Conservation (phyloP, 1,140 invertebrate genomes). For the Tetramorium parvispinum region DNA sequence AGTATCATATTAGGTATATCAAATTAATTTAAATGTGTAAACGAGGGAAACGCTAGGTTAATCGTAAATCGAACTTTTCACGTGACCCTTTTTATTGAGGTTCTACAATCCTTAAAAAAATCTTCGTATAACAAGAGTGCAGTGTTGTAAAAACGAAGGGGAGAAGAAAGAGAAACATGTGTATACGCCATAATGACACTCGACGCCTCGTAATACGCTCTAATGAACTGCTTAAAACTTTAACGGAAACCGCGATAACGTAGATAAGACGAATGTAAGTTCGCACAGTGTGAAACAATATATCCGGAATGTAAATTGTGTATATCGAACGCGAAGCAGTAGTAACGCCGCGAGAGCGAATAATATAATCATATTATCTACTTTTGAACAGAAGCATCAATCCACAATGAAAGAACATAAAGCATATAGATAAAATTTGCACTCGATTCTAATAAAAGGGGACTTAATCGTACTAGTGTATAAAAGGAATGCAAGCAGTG, state of each 20-base stretch:
- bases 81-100: conserved; percentile 54
- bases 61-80: conserved; percentile 61
- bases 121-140: conserved; percentile 57
- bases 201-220: conserved; percentile 25
- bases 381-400: conserved; percentile 41
- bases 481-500: conserved; percentile 36
- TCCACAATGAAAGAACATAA: conserved; percentile 31
- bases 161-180: conserved; percentile 44
- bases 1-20: conserved; percentile 64
- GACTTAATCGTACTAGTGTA: conserved; percentile 32
- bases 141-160: conserved; percentile 60
- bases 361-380: conserved; percentile 33
- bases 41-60: conserved; percentile 52
- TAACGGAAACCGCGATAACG: conserved; percentile 38
- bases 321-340: conserved; percentile 67
- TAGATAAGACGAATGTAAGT: conserved; percentile 56
- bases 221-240: conserved; percentile 66
- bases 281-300: conserved; percentile 57
- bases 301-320: conserved; percentile 77
- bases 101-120: conserved; percentile 60
- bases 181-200: conserved; percentile 66
- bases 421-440: conserved; percentile 41
- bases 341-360: conserved; percentile 41
- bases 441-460: conserved; percentile 31
- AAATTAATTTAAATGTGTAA: conserved; percentile 70